Evolutionary conservation across 2,888 invertebrate genomes (phyloP).

Genomic region (Oxystoma pomonae): DNA sequence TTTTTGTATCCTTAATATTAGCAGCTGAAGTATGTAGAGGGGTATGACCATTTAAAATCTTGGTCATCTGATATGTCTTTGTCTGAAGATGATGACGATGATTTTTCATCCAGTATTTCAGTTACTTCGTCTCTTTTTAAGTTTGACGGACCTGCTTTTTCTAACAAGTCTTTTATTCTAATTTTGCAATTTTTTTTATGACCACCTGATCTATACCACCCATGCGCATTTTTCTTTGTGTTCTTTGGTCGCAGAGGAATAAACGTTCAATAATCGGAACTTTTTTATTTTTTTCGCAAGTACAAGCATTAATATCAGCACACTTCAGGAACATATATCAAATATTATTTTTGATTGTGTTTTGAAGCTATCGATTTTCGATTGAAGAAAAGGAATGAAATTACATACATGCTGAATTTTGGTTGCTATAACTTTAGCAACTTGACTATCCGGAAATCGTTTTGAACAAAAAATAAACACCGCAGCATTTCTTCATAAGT

Average conservation of each 20-base stretch:
- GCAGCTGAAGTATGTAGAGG: background rate
- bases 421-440: slow-evolving; percentile 11
- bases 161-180: slow-evolving; percentile 6
- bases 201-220: slow-evolving; percentile 4
- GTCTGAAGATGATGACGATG: background rate
- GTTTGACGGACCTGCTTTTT: background rate
- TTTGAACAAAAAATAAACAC: slow-evolving; percentile 5
- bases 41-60: background rate
- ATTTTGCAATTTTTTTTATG: slow-evolving; percentile 10
- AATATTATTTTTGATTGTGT: slow-evolving; percentile 6
- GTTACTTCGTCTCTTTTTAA: background rate
- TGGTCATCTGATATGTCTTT: background rate
- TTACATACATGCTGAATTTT: slow-evolving; percentile 12
- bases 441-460: background rate
- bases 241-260: slow-evolving; percentile 3
- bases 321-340: slow-evolving; percentile 11
- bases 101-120: slow-evolving; percentile 2
- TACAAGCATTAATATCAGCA: background rate
- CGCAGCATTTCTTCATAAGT: slow-evolving; percentile 9
- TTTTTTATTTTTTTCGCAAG: background rate
- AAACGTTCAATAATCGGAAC: background rate
- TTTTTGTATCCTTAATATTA: background rate
- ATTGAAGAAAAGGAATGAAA: slow-evolving; percentile 3
- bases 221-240: slow-evolving; percentile 5
- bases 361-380: slow-evolving; percentile 6